These are phyloP conservation scores for Troglohyphantes excavatus DNA, from an alignment of 2,888 invertebrate species.

Conservation along the genomic window DNA sequence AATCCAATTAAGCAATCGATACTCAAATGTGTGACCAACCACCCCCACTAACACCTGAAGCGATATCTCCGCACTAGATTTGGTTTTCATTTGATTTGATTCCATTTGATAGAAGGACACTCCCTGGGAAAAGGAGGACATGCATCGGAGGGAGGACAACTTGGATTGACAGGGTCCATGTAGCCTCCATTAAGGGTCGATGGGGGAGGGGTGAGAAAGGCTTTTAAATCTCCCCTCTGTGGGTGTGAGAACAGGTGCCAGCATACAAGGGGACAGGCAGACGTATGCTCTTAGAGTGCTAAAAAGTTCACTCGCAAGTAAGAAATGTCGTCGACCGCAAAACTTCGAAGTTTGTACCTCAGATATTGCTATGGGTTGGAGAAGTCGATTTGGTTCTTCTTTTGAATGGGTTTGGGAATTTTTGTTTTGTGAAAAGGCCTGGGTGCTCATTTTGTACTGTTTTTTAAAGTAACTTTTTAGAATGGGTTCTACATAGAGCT, in stretches of 20 bases:
- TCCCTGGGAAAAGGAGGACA: conserved; percentile 44
- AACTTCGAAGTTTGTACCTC: conserved; percentile 49
- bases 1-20: neutral
- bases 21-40: conserved; percentile 5
- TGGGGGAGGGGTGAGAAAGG: conserved; percentile 31
- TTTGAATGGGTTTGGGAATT: neutral
- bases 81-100: conserved; percentile 25
- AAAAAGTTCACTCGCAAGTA: conserved; percentile 30
- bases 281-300: conserved; percentile 64
- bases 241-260: conserved; percentile 54
- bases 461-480: too few relatives aligned
- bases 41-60: neutral
- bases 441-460: too few relatives aligned
- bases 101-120: conserved; percentile 42
- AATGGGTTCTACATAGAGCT: too few relatives aligned
- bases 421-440: too few relatives aligned
- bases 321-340: conserved; percentile 61
- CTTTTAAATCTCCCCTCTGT: conserved; percentile 54
- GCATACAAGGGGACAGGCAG: conserved; percentile 62
- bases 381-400: conserved; percentile 6
- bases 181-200: conserved; percentile 76
- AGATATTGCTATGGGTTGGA: conserved; percentile 40
- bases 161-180: conserved; percentile 41
- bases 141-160: conserved; percentile 26
- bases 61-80: neutral